phyloP scores from a whole-genome alignment of 2,113 vertebrate genomes.

The Antechinus stuartii region DNA sequence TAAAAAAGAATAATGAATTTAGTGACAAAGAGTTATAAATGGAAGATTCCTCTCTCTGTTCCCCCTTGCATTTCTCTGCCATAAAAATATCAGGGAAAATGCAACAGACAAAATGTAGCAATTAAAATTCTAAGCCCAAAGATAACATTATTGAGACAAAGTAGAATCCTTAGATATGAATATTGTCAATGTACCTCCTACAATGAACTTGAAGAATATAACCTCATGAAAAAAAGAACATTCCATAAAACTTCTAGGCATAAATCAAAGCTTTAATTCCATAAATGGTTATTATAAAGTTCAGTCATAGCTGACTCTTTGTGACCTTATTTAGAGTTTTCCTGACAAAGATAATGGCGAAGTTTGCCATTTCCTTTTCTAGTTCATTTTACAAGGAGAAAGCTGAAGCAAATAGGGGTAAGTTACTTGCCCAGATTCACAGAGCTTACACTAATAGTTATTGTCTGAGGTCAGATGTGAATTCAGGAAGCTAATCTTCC shows the following conservation, averaged over 20 bases:
- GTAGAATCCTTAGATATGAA: background rate
- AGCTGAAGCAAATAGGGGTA: too few relatives aligned
- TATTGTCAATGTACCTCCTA: background rate
- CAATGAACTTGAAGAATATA: background rate
- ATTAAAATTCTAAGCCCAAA: background rate
- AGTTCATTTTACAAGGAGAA: too few relatives aligned
- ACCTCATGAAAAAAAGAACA: too few relatives aligned
- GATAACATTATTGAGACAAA: background rate
- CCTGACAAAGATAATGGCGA: background rate
- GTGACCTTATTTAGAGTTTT: background rate
- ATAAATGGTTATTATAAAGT: background rate
- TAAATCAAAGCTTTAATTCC: background rate
- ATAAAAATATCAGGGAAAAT: background rate
- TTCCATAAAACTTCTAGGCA: background rate
- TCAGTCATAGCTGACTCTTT: background rate
- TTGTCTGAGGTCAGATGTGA: too few relatives aligned
- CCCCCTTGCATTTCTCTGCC: background rate
- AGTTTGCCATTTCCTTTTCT: too few relatives aligned
- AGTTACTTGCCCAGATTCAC: too few relatives aligned
- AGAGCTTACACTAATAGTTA: too few relatives aligned
- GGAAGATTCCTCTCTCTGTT: background rate
- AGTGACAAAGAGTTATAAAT: conserved; percentile 39
- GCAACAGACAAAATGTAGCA: background rate
- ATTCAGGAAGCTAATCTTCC: too few relatives aligned
- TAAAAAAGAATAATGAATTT: conserved; percentile 48